phyloP scores from a whole-genome alignment of 2,797 vertebrate species.

The Buphagus erythrorhynchus region DNA sequence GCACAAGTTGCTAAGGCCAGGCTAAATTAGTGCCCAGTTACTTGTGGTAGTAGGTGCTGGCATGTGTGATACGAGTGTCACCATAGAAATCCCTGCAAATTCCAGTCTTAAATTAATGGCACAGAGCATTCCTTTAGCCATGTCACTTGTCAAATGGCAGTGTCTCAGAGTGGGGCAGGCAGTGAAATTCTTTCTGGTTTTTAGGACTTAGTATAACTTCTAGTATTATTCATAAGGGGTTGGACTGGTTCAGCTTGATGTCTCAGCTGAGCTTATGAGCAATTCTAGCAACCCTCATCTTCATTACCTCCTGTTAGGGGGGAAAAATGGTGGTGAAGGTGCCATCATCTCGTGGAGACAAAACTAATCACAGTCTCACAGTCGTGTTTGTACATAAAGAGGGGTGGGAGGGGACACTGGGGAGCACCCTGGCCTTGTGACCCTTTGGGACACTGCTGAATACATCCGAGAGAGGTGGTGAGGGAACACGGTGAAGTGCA shows the following conservation, averaged over 20 bases:
- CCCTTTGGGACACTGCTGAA: not conserved
- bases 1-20: not conserved
- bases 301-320: fast-evolving
- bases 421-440: not conserved
- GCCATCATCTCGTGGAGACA: not conserved
- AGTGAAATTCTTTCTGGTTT: not conserved
- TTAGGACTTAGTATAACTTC: not conserved
- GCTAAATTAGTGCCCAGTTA: slow-evolving; percentile 1
- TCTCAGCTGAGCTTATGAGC: not conserved
- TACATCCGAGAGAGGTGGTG: not conserved
- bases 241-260: not conserved
- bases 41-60: not conserved
- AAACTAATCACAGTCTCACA: not conserved
- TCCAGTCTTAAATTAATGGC: not conserved
- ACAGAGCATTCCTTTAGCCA: fast-evolving
- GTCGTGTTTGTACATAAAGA: fast-evolving
- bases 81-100: not conserved
- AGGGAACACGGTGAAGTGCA: not conserved
- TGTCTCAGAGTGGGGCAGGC: not conserved
- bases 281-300: not conserved
- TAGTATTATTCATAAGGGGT: not conserved
- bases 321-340: not conserved
- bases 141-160: not conserved
- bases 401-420: not conserved
- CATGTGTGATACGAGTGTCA: not conserved